These are phyloP conservation scores for Glyphotaelius pellucidus DNA, from an alignment of 2,888 invertebrate species.

Conservation along the genomic window DNA sequence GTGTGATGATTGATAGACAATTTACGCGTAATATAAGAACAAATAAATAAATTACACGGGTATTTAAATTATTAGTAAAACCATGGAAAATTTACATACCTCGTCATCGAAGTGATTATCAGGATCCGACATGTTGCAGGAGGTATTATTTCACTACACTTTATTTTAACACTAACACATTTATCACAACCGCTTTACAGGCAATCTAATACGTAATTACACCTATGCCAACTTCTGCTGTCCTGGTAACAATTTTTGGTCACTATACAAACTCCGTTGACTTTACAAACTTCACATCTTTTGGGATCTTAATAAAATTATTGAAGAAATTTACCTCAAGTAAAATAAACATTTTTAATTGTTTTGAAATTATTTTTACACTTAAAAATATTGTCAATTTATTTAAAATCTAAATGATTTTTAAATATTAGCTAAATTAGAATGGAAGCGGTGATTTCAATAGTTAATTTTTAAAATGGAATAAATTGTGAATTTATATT, in stretches of 20 bases:
- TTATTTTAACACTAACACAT: constrained; percentile 52
- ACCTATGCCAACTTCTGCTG: neutral
- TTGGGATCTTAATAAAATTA: neutral
- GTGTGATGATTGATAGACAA: too few species aligned
- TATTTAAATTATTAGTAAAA: neutral
- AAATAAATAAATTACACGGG: too few species aligned
- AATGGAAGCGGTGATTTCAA: neutral
- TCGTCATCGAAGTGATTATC: constrained; percentile 65
- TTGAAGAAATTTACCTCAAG: neutral
- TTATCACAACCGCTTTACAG: constrained; percentile 62
- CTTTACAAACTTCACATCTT: neutral
- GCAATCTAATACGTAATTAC: constrained; percentile 16
- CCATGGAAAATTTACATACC: constrained; percentile 55
- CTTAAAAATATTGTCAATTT: neutral
- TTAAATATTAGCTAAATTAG: neutral
- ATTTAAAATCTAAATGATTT: neutral
- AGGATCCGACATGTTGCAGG: constrained; percentile 63
- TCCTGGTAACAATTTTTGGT: constrained; percentile 26
- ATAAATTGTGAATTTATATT: neutral
- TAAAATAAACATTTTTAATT: constrained; percentile 13
- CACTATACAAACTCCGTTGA: neutral
- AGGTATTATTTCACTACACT: constrained; percentile 41
- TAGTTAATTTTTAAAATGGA: neutral
- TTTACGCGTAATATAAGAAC: too few species aligned
- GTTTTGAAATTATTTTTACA: constrained; percentile 23